These are phyloP conservation scores for Patella caerulea DNA, from an alignment of 2,888 invertebrate genomes.

Conservation along the genomic window DNA sequence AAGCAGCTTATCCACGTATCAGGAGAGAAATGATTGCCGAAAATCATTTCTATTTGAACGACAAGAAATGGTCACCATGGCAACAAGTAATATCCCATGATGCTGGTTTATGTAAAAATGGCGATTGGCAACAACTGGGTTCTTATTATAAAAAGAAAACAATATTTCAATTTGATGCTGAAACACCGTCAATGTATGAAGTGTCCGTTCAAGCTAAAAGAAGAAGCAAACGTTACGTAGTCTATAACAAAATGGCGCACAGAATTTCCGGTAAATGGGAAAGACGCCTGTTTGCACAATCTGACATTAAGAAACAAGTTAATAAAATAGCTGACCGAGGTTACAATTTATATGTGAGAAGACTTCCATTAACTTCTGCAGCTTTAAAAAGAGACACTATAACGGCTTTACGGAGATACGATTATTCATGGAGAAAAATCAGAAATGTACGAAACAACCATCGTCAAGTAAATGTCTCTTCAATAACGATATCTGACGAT, in stretches of 20 bases:
- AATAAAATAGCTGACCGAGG: neutral
- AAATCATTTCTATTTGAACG: constrained; percentile 42
- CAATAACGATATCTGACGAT: neutral
- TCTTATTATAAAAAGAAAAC: neutral
- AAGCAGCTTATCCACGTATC: constrained; percentile 24
- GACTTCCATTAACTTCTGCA: neutral
- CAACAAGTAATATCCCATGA: constrained; percentile 31
- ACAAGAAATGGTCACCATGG: constrained; percentile 47
- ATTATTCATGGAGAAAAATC: constrained; percentile 42
- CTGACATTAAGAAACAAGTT: neutral
- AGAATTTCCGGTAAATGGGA: neutral
- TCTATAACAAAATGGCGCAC: constrained; percentile 3
- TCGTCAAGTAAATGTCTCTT: constrained; percentile 10
- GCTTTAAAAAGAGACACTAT: neutral
- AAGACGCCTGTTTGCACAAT: neutral
- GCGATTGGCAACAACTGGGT: neutral
- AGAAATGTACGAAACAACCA: constrained; percentile 21
- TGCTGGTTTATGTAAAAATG: neutral
- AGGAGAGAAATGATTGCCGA: constrained; percentile 27
- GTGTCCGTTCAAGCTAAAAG: neutral
- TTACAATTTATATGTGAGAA: constrained; percentile 13
- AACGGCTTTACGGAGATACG: constrained; percentile 37
- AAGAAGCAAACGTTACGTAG: neutral
- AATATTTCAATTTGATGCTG: neutral
- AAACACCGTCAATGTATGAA: neutral